Evolutionary conservation across 2,888 invertebrate species (phyloP).

Genomic region (Xanthia icteritia): DNA sequence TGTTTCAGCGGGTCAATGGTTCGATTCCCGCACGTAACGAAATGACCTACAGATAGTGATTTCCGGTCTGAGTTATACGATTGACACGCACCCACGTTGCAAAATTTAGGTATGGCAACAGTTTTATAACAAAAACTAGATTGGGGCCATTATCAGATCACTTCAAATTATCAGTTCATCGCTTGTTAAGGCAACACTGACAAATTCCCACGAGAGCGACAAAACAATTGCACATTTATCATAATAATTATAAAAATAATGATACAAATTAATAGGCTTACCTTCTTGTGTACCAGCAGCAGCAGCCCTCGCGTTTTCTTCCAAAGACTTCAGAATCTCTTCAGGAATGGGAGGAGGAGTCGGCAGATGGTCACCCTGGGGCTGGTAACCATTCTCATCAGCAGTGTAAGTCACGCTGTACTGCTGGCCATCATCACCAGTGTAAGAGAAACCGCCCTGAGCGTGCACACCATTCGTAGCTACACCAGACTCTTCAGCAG

Average conservation of each 20-base stretch:
- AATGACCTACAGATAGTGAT: neutral
- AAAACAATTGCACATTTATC: constrained; percentile 19
- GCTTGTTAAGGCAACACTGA: constrained; percentile 27
- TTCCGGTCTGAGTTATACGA: constrained; percentile 32
- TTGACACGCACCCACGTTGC: constrained; percentile 33
- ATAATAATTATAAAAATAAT: constrained; percentile 10
- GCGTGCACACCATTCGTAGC: constrained; percentile 86
- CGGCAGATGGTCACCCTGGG: constrained; percentile 85
- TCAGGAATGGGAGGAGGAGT: constrained; percentile 87
- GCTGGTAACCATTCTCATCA: constrained; percentile 86
- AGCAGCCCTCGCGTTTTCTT: constrained; percentile 85
- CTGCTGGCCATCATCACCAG: constrained; percentile 85
- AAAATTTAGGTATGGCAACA: constrained; percentile 10
- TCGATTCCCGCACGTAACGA: constrained; percentile 35
- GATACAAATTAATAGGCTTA: constrained; percentile 58
- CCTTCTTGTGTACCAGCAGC: constrained; percentile 88
- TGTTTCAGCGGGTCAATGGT: constrained; percentile 42
- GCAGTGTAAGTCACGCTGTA: constrained; percentile 86
- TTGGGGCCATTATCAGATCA: constrained; percentile 29
- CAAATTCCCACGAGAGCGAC: constrained; percentile 33
- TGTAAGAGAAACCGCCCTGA: constrained; percentile 85
- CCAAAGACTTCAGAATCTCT: constrained; percentile 85
- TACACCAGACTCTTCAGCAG: constrained; percentile 86
- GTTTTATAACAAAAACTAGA: constrained; percentile 27
- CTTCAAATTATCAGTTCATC: constrained; percentile 47